Evolutionary conservation across 2,888 invertebrate genomes (phyloP).

Genomic region (Spodoptera picta): DNA sequence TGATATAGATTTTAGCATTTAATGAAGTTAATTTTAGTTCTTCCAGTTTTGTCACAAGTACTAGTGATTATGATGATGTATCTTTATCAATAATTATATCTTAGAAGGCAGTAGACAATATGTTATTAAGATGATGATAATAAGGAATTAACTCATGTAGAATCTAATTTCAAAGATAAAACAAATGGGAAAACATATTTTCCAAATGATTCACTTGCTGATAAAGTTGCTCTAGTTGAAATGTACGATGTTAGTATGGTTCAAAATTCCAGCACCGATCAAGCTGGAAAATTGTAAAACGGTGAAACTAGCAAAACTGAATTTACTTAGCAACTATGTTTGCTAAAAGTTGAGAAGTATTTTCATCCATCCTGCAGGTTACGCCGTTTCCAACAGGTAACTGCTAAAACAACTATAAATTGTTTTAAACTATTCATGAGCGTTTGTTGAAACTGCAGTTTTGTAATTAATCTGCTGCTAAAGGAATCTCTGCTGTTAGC

Average conservation of each 20-base stretch:
- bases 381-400: constrained; percentile 1
- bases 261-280: constrained; percentile 8
- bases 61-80: not conserved
- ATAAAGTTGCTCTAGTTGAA: too few relatives aligned
- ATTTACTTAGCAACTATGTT: constrained; percentile 22
- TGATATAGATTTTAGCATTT: too few relatives aligned
- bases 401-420: constrained; percentile 23
- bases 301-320: not conserved
- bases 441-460: constrained; percentile 20
- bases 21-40: too few relatives aligned
- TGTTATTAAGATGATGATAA: too few relatives aligned
- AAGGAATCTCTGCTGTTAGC: not conserved
- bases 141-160: too few relatives aligned
- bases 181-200: not conserved
- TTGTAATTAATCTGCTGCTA: constrained; percentile 21
- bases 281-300: constrained; percentile 7
- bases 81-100: too few relatives aligned
- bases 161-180: constrained; percentile 1
- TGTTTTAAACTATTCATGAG: constrained; percentile 7
- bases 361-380: constrained; percentile 28
- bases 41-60: not conserved
- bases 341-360: constrained; percentile 24
- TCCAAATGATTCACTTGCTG: too few relatives aligned
- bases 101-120: too few relatives aligned
- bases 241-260: not conserved